Evolutionary conservation across 2,888 invertebrate species (phyloP).

Genomic region (Xestia sexstrigata): DNA sequence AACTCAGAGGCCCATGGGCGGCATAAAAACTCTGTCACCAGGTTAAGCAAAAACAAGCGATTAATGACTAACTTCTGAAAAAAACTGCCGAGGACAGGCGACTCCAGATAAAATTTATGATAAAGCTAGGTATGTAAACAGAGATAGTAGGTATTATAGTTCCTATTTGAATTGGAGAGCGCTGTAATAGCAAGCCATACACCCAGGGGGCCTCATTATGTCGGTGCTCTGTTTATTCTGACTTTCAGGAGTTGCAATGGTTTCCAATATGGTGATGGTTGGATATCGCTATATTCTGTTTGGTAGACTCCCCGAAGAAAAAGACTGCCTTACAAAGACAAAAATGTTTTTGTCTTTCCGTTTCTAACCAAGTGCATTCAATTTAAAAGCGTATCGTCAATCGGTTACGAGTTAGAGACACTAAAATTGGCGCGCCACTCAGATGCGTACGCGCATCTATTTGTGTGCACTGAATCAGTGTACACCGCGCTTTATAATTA

Average conservation of each 20-base stretch:
- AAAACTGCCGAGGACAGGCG: not conserved
- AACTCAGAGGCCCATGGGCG: too few species aligned
- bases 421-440: slow-evolving; percentile 68
- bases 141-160: too few species aligned
- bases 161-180: too few species aligned
- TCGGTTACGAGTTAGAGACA: slow-evolving; percentile 58
- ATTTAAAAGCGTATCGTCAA: slow-evolving; percentile 60
- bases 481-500: slow-evolving; percentile 67
- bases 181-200: not conserved
- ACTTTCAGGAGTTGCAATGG: not conserved
- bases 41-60: too few species aligned
- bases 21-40: too few species aligned
- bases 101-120: not conserved
- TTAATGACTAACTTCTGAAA: not conserved
- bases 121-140: too few species aligned
- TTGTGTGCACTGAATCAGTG: slow-evolving; percentile 73
- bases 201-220: not conserved
- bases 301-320: not conserved
- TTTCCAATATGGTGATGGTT: not conserved
- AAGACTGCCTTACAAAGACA: not conserved
- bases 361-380: slow-evolving; percentile 23
- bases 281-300: not conserved
- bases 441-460: slow-evolving; percentile 75
- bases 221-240: not conserved
- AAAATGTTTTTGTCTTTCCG: not conserved